Percentiles rank a stretch among this genome's conserved stretches.
Evolutionary conservation across 2,888 invertebrate genomes (phyloP).

Genomic region (Oxyscelio sp.): DNA sequence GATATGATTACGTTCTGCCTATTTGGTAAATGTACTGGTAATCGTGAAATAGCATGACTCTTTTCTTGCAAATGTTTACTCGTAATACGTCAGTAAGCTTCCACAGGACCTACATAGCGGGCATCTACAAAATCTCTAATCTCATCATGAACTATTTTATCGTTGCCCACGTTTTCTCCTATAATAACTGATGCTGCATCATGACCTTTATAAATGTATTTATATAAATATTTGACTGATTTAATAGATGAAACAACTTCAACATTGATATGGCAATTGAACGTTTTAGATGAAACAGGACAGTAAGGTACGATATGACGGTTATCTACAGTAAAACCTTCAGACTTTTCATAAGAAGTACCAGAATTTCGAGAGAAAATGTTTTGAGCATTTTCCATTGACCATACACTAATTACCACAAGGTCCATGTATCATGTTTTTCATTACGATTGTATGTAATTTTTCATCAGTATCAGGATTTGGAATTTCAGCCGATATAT

Average conservation of each 20-base stretch:
- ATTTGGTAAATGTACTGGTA: not conserved
- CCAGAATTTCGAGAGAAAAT: conserved; percentile 38
- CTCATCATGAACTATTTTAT: conserved; percentile 45
- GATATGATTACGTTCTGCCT: not conserved
- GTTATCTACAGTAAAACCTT: conserved; percentile 80
- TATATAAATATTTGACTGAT: conserved; percentile 79
- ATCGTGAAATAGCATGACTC: not conserved
- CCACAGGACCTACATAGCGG: conserved; percentile 57
- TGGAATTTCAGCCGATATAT: not conserved
- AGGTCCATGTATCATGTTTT: conserved; percentile 3
- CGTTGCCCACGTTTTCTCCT: conserved; percentile 1
- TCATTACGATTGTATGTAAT: not conserved
- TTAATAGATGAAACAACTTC: conserved; percentile 78
- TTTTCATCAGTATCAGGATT: not conserved
- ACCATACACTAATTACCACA: no score
- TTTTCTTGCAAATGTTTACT: not conserved
- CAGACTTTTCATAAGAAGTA: conserved; percentile 55
- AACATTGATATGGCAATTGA: conserved; percentile 81
- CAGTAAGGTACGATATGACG: conserved; percentile 82
- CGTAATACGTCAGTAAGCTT: conserved; percentile 58
- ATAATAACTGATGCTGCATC: conserved; percentile 71
- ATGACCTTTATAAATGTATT: no score
- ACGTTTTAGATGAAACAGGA: conserved; percentile 60
- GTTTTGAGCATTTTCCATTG: not conserved
- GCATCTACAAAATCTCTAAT: conserved; percentile 40